Base-by-base conservation (phyloP, 2,888 invertebrate genomes). In the Exocentrus adspersus region DNA sequence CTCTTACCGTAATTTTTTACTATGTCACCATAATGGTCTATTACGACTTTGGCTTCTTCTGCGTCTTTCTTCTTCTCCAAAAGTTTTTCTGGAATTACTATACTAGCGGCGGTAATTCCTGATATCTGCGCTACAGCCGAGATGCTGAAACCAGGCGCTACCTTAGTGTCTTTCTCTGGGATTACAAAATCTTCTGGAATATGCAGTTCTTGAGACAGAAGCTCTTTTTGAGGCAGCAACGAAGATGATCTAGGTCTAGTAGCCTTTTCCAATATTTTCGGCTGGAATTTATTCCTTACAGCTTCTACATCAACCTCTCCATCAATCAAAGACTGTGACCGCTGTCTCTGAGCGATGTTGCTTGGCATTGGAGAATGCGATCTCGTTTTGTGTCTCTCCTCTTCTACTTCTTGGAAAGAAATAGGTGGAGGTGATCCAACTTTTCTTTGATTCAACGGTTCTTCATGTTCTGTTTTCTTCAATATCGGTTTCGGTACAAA, bases 21-120 rank as follows among this genome's bases (percentile, higher is more conserved):
- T 68, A 94, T 89, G 78, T 90, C 92, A 14, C 91, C 91, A 74
- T 94, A 94, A 78, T 92, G 91, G 82, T 92, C 92, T 12, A 91
- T 90, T 0, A 91, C 89, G 0, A 89, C 89, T 78, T 86, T 87
- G 0, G 88, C 86, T 80, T 90, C 91, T 70, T 92, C 91, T 51
- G 84, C 84, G 21, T 86, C 79, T 77, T 84, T 84, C 53, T 72
- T 85, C 80, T 76, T 77, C 30, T 78, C 74, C 1, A 78, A 43
- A 5, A 81, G 70, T 28, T 72, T 72, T 52, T 77, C 73, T n/a
- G 81, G 78, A 50, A 81, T 78, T 6, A 79, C 75, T 45, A 81
- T 74, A 52, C 80, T 78, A 12, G 81, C 81, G 19, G 80, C 81
- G 21, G 80, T 76, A 21, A 80, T 75, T 14, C 79, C 79, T 30